Evolutionary conservation across 2,113 vertebrate genomes (phyloP).

Genomic region (Antennarius striatus): DNA sequence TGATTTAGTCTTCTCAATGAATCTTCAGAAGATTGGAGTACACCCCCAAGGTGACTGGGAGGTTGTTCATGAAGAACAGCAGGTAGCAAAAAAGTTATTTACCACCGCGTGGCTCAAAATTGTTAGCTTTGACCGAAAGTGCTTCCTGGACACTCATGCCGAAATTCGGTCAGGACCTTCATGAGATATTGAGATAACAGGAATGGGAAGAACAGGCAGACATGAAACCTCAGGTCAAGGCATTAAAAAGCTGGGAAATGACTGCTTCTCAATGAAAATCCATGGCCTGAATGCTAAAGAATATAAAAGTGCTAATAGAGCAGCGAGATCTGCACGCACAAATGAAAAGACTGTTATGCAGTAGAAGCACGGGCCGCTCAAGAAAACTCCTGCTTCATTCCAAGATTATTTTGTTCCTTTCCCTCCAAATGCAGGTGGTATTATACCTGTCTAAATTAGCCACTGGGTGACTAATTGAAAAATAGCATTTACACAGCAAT

Average conservation of each 20-base stretch:
- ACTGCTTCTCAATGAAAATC: too few relatives aligned
- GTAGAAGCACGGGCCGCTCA: background rate
- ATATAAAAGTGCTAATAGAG: too few relatives aligned
- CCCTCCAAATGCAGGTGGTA: conserved; percentile 41
- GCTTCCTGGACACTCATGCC: too few relatives aligned
- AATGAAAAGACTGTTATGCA: too few relatives aligned
- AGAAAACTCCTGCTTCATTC: background rate
- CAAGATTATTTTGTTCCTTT: conserved; percentile 40
- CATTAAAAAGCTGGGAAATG: too few relatives aligned
- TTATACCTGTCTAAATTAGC: conserved; percentile 62
- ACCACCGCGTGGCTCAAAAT: conserved; percentile 9
- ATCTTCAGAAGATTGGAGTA: conserved; percentile 32
- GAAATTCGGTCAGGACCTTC: too few relatives aligned
- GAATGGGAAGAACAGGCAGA: too few relatives aligned
- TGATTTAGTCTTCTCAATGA: conserved; percentile 31
- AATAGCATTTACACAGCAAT: conserved; percentile 62
- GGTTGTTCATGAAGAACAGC: conserved; percentile 31
- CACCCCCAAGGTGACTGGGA: conserved; percentile 32
- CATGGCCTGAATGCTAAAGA: too few relatives aligned
- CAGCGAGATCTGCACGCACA: too few relatives aligned
- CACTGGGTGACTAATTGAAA: conserved; percentile 64
- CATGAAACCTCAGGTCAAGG: too few relatives aligned
- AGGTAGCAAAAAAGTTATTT: conserved; percentile 7
- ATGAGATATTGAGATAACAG: too few relatives aligned
- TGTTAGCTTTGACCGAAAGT: conserved; percentile 19